Conservation (phyloP, 53 echinoderm and acorn worm species). For the Antedon mediterranea region DNA sequence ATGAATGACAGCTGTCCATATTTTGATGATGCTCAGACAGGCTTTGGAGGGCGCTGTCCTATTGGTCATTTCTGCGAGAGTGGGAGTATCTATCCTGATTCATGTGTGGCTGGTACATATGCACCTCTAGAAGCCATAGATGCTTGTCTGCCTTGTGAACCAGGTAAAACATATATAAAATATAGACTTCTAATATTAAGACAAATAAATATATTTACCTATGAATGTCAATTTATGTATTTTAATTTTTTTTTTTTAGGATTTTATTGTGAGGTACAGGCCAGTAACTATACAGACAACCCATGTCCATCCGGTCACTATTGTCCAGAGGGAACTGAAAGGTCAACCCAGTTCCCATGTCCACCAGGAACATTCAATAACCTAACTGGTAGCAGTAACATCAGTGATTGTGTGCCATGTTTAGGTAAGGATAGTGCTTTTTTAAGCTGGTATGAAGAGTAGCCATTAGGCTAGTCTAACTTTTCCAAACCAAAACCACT, state of each 20-base stretch:
- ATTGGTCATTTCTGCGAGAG: slow-evolving; percentile 42
- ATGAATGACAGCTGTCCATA: slow-evolving; percentile 63
- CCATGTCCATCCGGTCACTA: slow-evolving; percentile 91
- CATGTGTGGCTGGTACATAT: slow-evolving; percentile 68
- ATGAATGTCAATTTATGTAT: too few species aligned
- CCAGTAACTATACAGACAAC: slow-evolving; percentile 50
- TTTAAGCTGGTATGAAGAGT: too few species aligned
- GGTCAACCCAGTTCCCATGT: slow-evolving; percentile 68
- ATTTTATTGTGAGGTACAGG: slow-evolving; percentile 64
- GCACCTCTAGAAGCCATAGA: slow-evolving; percentile 58
- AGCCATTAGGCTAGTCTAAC: too few species aligned
- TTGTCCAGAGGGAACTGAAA: slow-evolving; percentile 65
- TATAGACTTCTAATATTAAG: too few species aligned
- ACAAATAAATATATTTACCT: neutral
- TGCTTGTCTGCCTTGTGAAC: slow-evolving; percentile 54
- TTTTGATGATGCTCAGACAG: slow-evolving; percentile 77
- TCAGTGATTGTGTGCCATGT: slow-evolving; percentile 56
- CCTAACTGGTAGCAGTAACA: slow-evolving; percentile 60
- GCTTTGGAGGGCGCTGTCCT: slow-evolving; percentile 82
- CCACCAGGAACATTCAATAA: slow-evolving; percentile 76
- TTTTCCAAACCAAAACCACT: too few species aligned
- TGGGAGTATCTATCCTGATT: slow-evolving; percentile 48
- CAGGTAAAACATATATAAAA: slow-evolving; percentile 45
- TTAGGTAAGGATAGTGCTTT: slow-evolving; percentile 26
- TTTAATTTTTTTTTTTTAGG: slow-evolving; percentile 25